Evolutionary conservation across 2,113 vertebrate genomes (phyloP).

Genomic region (Pyxicephalus adspersus): DNA sequence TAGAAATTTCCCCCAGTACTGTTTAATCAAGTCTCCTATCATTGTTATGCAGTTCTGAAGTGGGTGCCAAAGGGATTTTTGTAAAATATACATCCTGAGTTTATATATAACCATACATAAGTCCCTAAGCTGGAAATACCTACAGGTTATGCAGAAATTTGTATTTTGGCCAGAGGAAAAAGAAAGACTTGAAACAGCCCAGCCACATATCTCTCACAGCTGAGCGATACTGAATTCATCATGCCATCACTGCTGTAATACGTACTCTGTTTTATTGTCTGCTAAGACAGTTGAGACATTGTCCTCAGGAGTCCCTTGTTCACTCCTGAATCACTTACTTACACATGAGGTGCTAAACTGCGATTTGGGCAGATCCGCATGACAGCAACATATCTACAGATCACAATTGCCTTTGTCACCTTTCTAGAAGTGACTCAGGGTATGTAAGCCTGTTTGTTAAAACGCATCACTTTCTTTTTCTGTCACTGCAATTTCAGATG

Average conservation of each 20-base stretch:
- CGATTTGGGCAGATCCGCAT: conserved; percentile 19
- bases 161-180: conserved; percentile 43
- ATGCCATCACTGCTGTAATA: conserved; percentile 44
- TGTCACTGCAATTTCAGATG: conserved; percentile 51
- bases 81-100: conserved; percentile 1
- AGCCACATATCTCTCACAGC: conserved; percentile 44
- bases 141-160: conserved; percentile 16
- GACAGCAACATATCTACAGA: conserved; percentile 12
- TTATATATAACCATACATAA: conserved; percentile 33
- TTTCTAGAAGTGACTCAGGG: conserved; percentile 52
- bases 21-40: conserved; percentile 30
- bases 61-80: conserved; percentile 28
- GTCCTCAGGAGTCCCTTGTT: conserved; percentile 50
- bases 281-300: conserved; percentile 7
- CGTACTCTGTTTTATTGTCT: conserved; percentile 40
- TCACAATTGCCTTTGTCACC: conserved; percentile 12
- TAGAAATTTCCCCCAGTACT: conserved; percentile 32
- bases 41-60: conserved; percentile 24
- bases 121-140: conserved; percentile 38
- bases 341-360: conserved; percentile 14
- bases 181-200: conserved; percentile 9
- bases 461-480: conserved; percentile 42
- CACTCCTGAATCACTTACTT: conserved; percentile 47
- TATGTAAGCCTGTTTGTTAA: conserved; percentile 29
- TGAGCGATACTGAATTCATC: conserved; percentile 19